Base-by-base conservation (phyloP, 2,888 invertebrate species). In the Synergus umbraculus region DNA sequence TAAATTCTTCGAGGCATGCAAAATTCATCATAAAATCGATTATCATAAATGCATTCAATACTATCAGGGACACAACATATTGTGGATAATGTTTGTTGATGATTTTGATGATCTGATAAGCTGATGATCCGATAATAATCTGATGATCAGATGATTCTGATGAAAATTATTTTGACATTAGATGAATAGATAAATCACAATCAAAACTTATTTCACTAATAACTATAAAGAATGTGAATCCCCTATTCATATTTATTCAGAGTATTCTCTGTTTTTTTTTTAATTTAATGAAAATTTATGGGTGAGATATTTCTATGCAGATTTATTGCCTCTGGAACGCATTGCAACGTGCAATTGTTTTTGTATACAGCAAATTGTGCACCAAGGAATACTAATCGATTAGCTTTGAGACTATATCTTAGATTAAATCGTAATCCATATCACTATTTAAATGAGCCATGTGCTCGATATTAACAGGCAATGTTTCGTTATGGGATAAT, bases 391-490 rank as follows among this genome's bases (percentile, higher is more conserved):
- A 15, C 15, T 15, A 49, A 49, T 49, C 15, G 49, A 49, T 18
- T 58, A 3, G 10, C 58, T 60, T 22, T 22, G 22, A 22, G 22
- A 54, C n/a, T 29, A 63, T 63, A 29, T 22, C 29, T 12, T 63
- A 63, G 13, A 63, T 29, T 63, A 29, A 63, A 63, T 29, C 29
- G 29, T 63, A 63, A 63, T 63, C 63, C 63, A 29, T 63, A 29
- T 63, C 29, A 63, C 29, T 63, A 63, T 63, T 22, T 10, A 29
- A 63, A 63, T 63, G 29, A 29, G 29, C 29, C 63, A 29, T 60
- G 63, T 63, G 29, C 63, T 63, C 63, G 22, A 63, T 63, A 63
- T 63, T 63, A 63, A 63, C 63, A 10, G 22, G 13, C 63, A 63
- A 18, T 63, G 29, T 22, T 63, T 63, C 29, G 29, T 63, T 13